Percentiles rank a stretch among this genome's conserved stretches.
phyloP scores from a whole-genome alignment of 2,797 vertebrate species.

The Phylloscopus collybita region DNA sequence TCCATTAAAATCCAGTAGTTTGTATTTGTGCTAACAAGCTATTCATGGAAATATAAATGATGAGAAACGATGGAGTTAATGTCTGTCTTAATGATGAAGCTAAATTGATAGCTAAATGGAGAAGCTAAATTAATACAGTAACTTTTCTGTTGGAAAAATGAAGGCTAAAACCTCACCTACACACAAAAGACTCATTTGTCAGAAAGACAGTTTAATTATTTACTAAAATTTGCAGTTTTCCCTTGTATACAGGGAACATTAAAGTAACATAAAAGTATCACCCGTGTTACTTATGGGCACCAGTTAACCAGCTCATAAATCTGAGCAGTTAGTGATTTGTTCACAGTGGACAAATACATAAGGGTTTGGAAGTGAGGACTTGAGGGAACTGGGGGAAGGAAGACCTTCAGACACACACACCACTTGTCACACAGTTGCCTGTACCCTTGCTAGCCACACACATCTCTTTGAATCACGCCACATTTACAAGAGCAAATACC shows the following conservation, averaged over 20 bases:
- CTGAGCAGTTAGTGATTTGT: background rate
- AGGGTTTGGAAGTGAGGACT: background rate
- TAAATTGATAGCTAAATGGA: background rate
- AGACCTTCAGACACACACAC: background rate
- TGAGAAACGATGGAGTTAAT: background rate
- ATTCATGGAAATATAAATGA: background rate
- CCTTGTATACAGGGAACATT: background rate
- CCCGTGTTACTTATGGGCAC: background rate
- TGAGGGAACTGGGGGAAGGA: background rate
- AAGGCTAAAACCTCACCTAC: conserved; percentile 3
- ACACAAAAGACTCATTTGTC: background rate
- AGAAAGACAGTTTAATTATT: conserved; percentile 36
- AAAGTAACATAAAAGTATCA: conserved; percentile 25
- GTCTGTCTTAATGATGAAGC: background rate
- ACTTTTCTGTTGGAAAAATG: background rate
- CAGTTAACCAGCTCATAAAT: conserved; percentile 45
- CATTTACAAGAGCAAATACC: background rate
- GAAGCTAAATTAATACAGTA: background rate
- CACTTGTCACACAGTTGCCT: background rate
- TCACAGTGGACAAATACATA: background rate
- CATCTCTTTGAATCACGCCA: accelerated
- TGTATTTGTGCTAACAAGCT: background rate
- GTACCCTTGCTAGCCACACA: background rate
- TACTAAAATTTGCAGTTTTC: conserved; percentile 28
- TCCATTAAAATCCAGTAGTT: background rate